phyloP scores from a whole-genome alignment of 1,140 invertebrate genomes.

The Hestina assimilis region DNA sequence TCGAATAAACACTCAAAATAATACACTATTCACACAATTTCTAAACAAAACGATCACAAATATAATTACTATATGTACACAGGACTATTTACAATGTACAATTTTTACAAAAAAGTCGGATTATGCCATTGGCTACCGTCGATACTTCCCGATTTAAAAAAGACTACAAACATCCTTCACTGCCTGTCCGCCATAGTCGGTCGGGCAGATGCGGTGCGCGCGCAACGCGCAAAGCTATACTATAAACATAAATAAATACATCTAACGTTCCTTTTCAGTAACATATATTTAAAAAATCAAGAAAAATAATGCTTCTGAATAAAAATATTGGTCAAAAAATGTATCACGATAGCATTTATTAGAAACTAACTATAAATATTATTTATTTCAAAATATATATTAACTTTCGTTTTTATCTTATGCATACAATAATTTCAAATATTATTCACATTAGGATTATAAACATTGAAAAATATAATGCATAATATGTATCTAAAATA shows the following conservation, averaged over 20 bases:
- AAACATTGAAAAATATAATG: too few relatives aligned
- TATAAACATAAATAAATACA: constrained; percentile 73
- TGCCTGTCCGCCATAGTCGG: constrained; percentile 77
- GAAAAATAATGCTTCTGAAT: background rate
- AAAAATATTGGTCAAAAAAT: background rate
- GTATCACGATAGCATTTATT: background rate
- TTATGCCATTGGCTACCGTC: constrained; percentile 77
- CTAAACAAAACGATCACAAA: constrained; percentile 77
- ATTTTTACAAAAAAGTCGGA: constrained; percentile 74
- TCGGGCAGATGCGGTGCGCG: constrained; percentile 75
- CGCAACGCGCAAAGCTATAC: constrained; percentile 75
- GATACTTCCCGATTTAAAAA: constrained; percentile 78
- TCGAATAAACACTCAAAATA: constrained; percentile 77
- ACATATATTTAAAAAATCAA: background rate
- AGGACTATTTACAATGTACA: constrained; percentile 79
- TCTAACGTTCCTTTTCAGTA: constrained; percentile 42
- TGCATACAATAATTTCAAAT: too few relatives aligned
- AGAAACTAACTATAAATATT: too few relatives aligned
- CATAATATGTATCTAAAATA: too few relatives aligned
- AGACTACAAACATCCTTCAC: constrained; percentile 76
- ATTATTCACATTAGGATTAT: too few relatives aligned
- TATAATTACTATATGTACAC: constrained; percentile 79
- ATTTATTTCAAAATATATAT: too few relatives aligned
- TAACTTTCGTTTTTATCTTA: too few relatives aligned
- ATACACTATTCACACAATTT: constrained; percentile 78